Base-by-base conservation (phyloP, 2,797 vertebrate genomes). In the Cryptoblepharus egeriae region DNA sequence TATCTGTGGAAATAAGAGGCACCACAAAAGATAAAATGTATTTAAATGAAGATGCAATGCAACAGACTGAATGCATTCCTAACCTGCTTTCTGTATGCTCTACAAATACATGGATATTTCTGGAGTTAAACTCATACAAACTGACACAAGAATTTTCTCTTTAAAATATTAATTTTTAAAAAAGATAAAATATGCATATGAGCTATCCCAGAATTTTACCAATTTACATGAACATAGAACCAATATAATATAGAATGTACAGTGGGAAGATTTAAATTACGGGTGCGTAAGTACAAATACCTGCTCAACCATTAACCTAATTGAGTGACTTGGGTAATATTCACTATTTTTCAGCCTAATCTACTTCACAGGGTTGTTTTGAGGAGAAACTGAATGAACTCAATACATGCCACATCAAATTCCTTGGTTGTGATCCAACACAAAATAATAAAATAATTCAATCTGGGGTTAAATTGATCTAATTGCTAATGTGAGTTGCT, bases 1-100 rank as follows among this genome's bases (percentile, higher is more conserved):
- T 85, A 94, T 89, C 90, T 86, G 42, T 90, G 93, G 30, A 22
- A 90, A 52, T 90, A 52, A 83, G 92, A 95, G 84, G 89, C 88
- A 94, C 87, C 88, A 87, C 90, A 91, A 89, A 91, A 88, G 80
- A 79, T 82, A 9, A 77, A 86, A 81, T 77, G 82, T 83, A 84
- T 89, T 88, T 88, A 81, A 80, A 83, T 61, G 80, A 84, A 85
- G 87, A 76, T 71, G 71, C 78, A 80, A 77, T 24, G 67, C 16
- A 55, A 7, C 58, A n/a, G 28, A 89, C 75, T 76, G 79, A 90
- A 91, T 86, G 22, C 26, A 42, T 42, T 37, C 39, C 49, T 52
- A 75, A 30, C 26, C 32, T 65, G 32, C 70, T 18, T 35, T 52
- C 26, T 65, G 61, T 35, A 13, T 52, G 22, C 42, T 52, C 52